phyloP scores from a whole-genome alignment of 37 sponge, comb jelly and placozoan species.

The Hormiphora californensis region DNA sequence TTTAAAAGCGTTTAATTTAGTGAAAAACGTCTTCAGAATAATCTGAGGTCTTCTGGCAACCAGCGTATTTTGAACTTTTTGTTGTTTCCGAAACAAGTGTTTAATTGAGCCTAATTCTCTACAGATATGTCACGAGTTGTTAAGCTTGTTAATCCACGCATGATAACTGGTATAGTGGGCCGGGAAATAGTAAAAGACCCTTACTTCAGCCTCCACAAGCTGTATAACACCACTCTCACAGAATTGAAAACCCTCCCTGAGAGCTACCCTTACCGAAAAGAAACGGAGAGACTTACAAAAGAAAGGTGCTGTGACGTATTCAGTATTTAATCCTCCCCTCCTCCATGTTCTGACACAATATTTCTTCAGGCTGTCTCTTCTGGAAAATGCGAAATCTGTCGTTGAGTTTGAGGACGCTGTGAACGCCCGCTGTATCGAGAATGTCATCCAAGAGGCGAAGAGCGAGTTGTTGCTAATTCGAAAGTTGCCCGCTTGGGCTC shows the following conservation, averaged over 20 bases:
- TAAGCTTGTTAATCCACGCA: background rate
- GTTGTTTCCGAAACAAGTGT: too few relatives aligned
- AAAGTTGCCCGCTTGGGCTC: constrained; percentile 11
- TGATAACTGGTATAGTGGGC: constrained; percentile 49
- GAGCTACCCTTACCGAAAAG: constrained; percentile 47
- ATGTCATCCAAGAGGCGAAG: constrained; percentile 47
- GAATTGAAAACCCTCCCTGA: constrained; percentile 25
- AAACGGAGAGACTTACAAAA: constrained; percentile 50
- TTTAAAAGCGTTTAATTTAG: too few relatives aligned
- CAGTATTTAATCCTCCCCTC: background rate
- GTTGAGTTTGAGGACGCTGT: constrained; percentile 13
- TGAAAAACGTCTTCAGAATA: too few relatives aligned
- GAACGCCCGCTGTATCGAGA: constrained; percentile 22
- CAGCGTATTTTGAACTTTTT: too few relatives aligned
- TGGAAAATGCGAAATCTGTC: constrained; percentile 26
- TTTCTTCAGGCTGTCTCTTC: background rate
- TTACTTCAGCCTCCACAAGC: constrained; percentile 28
- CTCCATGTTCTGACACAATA: background rate
- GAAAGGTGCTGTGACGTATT: constrained; percentile 40
- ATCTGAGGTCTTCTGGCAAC: too few relatives aligned
- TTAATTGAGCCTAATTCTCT: too few relatives aligned
- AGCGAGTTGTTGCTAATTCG: constrained; percentile 10
- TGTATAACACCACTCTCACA: constrained; percentile 26
- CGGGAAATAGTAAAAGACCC: constrained; percentile 39
- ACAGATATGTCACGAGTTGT: constrained; percentile 16